A percentile compares a stretch with the other conserved stretches of the same genome.
Evolutionary conservation across 2,113 vertebrate genomes (phyloP).

Genomic region (Ciconia maguari): DNA sequence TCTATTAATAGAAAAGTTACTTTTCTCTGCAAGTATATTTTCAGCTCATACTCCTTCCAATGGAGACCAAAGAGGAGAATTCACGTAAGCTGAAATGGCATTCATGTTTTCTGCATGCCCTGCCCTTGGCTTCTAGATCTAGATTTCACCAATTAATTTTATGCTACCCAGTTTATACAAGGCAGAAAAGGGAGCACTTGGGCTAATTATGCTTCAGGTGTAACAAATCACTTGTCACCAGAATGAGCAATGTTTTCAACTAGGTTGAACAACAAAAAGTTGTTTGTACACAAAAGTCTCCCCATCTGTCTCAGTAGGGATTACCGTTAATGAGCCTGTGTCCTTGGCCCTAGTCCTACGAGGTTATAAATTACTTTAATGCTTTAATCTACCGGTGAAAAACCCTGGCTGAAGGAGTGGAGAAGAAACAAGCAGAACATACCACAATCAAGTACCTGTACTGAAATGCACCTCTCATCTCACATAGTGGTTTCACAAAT

Average conservation of each 20-base stretch:
- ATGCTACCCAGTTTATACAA: not conserved
- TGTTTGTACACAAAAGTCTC: slow-evolving; percentile 18
- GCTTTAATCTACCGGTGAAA: not conserved
- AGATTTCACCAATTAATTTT: not conserved
- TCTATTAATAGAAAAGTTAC: not conserved
- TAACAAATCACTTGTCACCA: not conserved
- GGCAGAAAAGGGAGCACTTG: not conserved
- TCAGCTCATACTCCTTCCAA: not conserved
- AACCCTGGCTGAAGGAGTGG: not conserved
- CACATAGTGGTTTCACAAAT: not conserved
- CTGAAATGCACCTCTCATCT: not conserved
- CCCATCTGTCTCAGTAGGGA: slow-evolving; percentile 42
- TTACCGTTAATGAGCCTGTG: slow-evolving; percentile 24
- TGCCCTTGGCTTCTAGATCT: not conserved
- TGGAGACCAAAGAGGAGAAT: not conserved
- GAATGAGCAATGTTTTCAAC: not conserved
- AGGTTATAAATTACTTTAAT: slow-evolving; percentile 28
- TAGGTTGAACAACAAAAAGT: not conserved
- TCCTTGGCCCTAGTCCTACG: not conserved
- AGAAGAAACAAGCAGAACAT: not conserved
- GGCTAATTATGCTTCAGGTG: not conserved
- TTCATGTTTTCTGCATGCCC: not conserved
- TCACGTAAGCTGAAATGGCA: not conserved
- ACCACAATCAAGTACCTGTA: not conserved
- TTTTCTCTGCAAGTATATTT: not conserved